These are phyloP conservation scores for Pemphredon lugubris DNA, from an alignment of 2,888 invertebrate species.

Conservation along the genomic window DNA sequence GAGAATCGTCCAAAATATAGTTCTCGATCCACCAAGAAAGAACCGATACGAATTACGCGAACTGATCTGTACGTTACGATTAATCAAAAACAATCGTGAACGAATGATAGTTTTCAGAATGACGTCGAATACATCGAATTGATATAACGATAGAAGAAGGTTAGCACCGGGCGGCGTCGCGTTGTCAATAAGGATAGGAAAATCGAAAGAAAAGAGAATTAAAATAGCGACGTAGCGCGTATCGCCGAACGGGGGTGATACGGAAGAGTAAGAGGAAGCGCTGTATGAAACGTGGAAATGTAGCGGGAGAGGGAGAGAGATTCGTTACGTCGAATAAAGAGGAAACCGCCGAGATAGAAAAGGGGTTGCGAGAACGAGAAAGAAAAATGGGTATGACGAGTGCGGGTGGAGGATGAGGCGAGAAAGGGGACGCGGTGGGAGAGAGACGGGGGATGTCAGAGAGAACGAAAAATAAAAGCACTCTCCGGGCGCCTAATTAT, in stretches of 20 bases:
- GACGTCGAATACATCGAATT: neutral
- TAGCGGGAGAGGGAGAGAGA: neutral
- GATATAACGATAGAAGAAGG: neutral
- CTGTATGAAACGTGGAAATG: neutral
- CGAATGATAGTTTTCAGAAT: no score
- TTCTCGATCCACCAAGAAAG: no score
- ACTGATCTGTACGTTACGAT: no score
- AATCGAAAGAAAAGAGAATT: slow-evolving; percentile 28
- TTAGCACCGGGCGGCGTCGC: neutral
- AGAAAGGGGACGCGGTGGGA: slow-evolving; percentile 3
- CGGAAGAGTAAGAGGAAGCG: slow-evolving; percentile 21
- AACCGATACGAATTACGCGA: no score
- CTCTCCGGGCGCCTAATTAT: slow-evolving; percentile 66
- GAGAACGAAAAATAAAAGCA: slow-evolving; percentile 64
- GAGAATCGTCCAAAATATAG: no score
- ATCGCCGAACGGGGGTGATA: slow-evolving; percentile 33
- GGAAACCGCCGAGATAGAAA: neutral
- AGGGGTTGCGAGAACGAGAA: slow-evolving; percentile 27
- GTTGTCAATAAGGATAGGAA: slow-evolving; percentile 7
- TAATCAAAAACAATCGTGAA: no score
- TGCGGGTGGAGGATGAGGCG: neutral
- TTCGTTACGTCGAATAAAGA: neutral
- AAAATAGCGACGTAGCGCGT: slow-evolving; percentile 27
- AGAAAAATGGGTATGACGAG: slow-evolving; percentile 6
- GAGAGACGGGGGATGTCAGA: neutral